Evolutionary conservation across 2,797 vertebrate species (phyloP).

Genomic region (Microctenopoma stevenorrisi): DNA sequence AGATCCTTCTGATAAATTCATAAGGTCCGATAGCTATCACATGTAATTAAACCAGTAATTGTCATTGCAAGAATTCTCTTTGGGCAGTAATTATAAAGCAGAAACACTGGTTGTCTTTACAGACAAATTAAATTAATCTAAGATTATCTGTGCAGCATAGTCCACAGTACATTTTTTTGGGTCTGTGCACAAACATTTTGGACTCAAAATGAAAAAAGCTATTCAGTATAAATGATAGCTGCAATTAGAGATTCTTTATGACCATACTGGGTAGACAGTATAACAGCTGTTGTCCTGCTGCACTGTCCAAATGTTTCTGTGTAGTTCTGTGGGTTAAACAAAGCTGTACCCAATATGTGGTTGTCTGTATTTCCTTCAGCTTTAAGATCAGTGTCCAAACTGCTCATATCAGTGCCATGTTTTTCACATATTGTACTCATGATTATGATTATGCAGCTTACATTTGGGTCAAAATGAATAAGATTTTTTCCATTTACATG

Average conservation of each 20-base stretch:
- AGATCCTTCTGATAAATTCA: slow-evolving; percentile 70
- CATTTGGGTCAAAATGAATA: too few species aligned
- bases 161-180: neutral
- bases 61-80: slow-evolving; percentile 62
- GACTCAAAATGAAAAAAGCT: neutral
- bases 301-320: neutral
- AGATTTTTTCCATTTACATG: too few species aligned
- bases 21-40: slow-evolving; percentile 72
- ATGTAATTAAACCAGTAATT: slow-evolving; percentile 80
- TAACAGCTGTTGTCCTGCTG: too few species aligned
- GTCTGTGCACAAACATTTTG: neutral
- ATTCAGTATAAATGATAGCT: neutral
- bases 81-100: slow-evolving; percentile 60
- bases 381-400: too few species aligned
- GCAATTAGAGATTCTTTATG: neutral
- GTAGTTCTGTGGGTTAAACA: too few species aligned
- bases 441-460: too few species aligned
- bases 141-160: slow-evolving; percentile 21
- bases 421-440: too few species aligned
- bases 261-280: neutral
- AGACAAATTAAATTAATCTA: slow-evolving; percentile 41
- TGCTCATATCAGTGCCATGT: too few species aligned
- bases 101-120: slow-evolving; percentile 37
- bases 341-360: too few species aligned
- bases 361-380: too few species aligned